Base-by-base conservation (phyloP, 2,888 invertebrate species). In the Drosophila colorata region DNA sequence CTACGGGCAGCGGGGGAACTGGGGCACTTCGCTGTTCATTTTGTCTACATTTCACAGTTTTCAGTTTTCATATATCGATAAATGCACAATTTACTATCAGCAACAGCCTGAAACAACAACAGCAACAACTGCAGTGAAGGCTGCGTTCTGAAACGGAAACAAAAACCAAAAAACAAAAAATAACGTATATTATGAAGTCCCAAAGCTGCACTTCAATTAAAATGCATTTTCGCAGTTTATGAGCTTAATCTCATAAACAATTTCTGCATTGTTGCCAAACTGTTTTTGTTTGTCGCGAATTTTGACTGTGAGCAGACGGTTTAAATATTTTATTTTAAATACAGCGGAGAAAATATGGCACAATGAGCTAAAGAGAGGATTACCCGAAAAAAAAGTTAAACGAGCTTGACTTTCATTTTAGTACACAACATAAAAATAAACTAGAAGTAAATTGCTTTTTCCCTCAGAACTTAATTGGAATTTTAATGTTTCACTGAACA, bases 191-290 rank as follows among this genome's bases (percentile, higher is more conserved):
- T 80, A 90, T 88, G 71, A 84, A 89, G 83, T 91, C 91, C 91
- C 91, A 81, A 80, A 87, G 90, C 91, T 89, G 84, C 87, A 89
- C 91, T 91, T 91, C 91, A 90, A 91, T 91, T 91, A 91, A 91
- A 91, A 91, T 90, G 89, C 91, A 90, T 91, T 91, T 89, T 91
- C 82, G 58, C 87, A 86, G 76, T 90, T 90, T 91, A 91, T 80
- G 90, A 80, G 82, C 81, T 87, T 87, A 85, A 86, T 82, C 82
- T 83, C 88, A 87, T 88, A 88, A 89, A 90, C 82, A 87, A 88
- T 88, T 88, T 81, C 52, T 63, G 80, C 56, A 82, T 86, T 82
- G 78, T 80, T 79, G 69, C 69, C 43, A 68, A 60, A 63, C 47
- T 66, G 61, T 51, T 69, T 46, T 74, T 70, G 66, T 66, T 64